Base-by-base conservation (phyloP, 2,888 invertebrate genomes). In the Muschampia plurimacula region DNA sequence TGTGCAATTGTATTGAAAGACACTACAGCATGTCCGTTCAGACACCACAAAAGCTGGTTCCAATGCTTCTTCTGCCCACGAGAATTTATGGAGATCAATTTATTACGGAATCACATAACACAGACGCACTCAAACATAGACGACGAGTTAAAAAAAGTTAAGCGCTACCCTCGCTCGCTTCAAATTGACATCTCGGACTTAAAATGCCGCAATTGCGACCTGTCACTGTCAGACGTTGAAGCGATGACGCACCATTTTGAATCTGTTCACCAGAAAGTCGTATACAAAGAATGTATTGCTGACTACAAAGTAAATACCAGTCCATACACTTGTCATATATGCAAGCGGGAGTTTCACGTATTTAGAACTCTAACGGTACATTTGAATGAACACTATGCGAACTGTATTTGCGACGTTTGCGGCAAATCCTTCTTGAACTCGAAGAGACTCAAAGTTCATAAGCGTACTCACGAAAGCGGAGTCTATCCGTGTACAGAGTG, bases 381-480 rank as follows among this genome's bases (percentile, higher is more conserved):
- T 80, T 77, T 95, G 41, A 95, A 95, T 64, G 92, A 91, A 44
- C 95, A 95, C 60, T 95, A 93, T 71, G 89, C 91, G 0, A 92
- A 92, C 52, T 94, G 91, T 64, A 92, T 95, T 41, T 95, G 95
- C 76, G 90, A 91, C 73, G 89, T 94, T 2, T 95, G 95, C 75
- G 93, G 93, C 0, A 95, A 95, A 79, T 90, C 93, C 0, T 95
- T 94, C 75, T 79, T 95, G 0, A 95, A 95, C 75, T 86, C 89
- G 0, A 93, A 94, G 77, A 80, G 95, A 0, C 78, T 95, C 8
- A 91, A 91, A 80, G 95, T 95, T 0, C 95, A 95, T 68, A 89
- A 92, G 72, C 83, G 91, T 1, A 94, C 90, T 0, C 95, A 95
- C 74, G 93, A 94, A 78, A 90, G 85, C 59, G 95, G 93, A 0